Evolutionary conservation across 2,888 invertebrate genomes (phyloP), one percentile per base, ranked within the genome.

Genomic region (Pediacus dermestoides): DNA sequence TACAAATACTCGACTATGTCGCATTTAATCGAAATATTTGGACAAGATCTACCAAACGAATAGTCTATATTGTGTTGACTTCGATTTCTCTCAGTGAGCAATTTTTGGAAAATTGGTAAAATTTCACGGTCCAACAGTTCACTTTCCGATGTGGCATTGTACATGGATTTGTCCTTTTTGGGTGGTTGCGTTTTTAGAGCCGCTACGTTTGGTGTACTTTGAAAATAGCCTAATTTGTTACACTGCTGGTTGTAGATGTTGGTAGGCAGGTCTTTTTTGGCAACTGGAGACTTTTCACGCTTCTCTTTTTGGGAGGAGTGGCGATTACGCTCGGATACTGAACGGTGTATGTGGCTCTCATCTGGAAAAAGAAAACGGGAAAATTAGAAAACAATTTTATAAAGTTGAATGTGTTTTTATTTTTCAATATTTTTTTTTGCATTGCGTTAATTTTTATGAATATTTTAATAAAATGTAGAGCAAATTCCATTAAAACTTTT

Each of bases 1-100:
- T 85, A 91, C 70, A 92, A 81, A 71, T 93, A 92, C 66, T 92
- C 92, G 57, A 92, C 92, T 60, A 93, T 92, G 74, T 92, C 92
- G 76, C 92, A 92, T 73, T 92, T 92, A 58, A 93, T 91, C 45
- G 91, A 90, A 73, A 91, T 91, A 75, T 91, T 91, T 15, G 92
- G 92, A 68, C 92, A 92, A 60, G 91, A 91, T 54, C 89, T 82
- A 37, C 90, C 88, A 52, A 82, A 84, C 16, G 78, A 79, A 18
- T 83, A 77, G 63, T 82, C 81, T 11, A 81, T 75, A 35, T 80
- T 75, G 34, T 81, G 79, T 3, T 80, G 79, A 52, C 72, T 73
- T 54, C 75, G 77, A 57, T 88, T 88, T 46, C 89, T 75, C 62
- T 90, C 89, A 2, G 87, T 88, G 32, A 90, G 75, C n/a, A 90